phyloP scores from a whole-genome alignment of 2,113 vertebrate species.

The Ondatra zibethicus region DNA sequence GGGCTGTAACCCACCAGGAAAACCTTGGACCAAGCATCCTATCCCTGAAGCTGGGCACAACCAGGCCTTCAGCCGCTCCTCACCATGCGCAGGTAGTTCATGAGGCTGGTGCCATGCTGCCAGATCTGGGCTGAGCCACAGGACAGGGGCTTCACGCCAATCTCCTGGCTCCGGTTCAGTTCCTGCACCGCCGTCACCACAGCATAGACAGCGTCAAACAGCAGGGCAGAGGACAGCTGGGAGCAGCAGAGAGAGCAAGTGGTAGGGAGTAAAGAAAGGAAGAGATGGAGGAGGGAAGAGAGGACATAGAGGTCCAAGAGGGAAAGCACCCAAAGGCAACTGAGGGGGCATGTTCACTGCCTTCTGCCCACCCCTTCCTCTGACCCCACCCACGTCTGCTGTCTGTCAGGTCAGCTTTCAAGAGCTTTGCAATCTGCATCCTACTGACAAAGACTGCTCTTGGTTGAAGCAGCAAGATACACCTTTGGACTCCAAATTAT shows the following conservation, averaged over 20 bases:
- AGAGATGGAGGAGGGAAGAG: background rate
- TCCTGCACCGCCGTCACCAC: slow-evolving; percentile 97
- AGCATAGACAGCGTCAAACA: slow-evolving; percentile 95
- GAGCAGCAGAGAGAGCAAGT: background rate
- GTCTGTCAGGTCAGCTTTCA: background rate
- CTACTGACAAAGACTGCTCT: no score
- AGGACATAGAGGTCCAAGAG: background rate
- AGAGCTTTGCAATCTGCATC: background rate
- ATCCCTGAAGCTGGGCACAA: accelerated
- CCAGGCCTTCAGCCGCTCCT: slow-evolving; percentile 80
- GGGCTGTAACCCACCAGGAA: background rate
- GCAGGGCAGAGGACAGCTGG: slow-evolving; percentile 96
- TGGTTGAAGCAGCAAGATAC: background rate
- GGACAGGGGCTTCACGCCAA: slow-evolving; percentile 96
- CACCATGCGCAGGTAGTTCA: slow-evolving; percentile 99
- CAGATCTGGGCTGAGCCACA: slow-evolving; percentile 99
- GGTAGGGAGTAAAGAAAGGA: accelerated
- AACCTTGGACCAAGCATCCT: no score
- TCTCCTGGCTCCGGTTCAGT: slow-evolving; percentile 98
- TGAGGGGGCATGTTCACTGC: background rate
- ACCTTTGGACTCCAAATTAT: background rate
- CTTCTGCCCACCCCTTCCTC: background rate
- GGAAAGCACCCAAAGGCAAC: background rate
- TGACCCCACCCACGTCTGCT: background rate
- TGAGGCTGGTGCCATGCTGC: slow-evolving; percentile 99